Base-by-base conservation (phyloP, 2,113 vertebrate species). In the Tiliqua scincoides region DNA sequence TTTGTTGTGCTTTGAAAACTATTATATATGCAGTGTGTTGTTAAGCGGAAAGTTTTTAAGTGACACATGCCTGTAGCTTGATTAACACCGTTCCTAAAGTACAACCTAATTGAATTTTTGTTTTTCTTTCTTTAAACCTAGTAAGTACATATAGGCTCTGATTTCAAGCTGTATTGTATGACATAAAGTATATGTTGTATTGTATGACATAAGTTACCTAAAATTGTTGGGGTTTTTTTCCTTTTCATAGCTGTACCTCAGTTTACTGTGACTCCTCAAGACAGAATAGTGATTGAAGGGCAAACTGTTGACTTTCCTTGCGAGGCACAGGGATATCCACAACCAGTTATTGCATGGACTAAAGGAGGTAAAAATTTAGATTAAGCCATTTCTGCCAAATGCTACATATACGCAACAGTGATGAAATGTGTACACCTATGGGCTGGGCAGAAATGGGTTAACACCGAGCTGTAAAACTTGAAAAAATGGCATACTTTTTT, bases 341-440 rank as follows among this genome's bases (percentile, higher is more conserved):
- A 98, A 81, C 99, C 99, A 0, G 97, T 99, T 91, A 99, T 99
- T 32, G 98, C 98, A 43, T 99, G 99, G 99, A 99, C 99, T 1
- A 98, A 98, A 79, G 98, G 98, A 89, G 99, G 98, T 98, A 93
- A 92, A 93, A 88, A n/a, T 21, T 1, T 0, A 76, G n/a, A 74
- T 48, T 15, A 35, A 6, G 48, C 14, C n/a, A n/a, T n/a, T n/a
- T n/a, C n/a, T n/a, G n/a, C n/a, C n/a, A n/a, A n/a, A n/a, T n/a
- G n/a, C n/a, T n/a, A n/a, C n/a, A n/a, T n/a, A n/a, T n/a, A n/a
- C n/a, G n/a, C n/a, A n/a, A n/a, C n/a, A n/a, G n/a, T n/a, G n/a
- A 67, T n/a, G n/a, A n/a, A n/a, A 12, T 67, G 1, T 67, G 27
- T 32, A 70, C n/a, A 17, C 14, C 32, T 54, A 54, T 54, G 12